A percentile compares a stretch with the other conserved stretches of the same genome.
phyloP scores from a whole-genome alignment of 2,797 vertebrate genomes.

The Margarornis squamiger region DNA sequence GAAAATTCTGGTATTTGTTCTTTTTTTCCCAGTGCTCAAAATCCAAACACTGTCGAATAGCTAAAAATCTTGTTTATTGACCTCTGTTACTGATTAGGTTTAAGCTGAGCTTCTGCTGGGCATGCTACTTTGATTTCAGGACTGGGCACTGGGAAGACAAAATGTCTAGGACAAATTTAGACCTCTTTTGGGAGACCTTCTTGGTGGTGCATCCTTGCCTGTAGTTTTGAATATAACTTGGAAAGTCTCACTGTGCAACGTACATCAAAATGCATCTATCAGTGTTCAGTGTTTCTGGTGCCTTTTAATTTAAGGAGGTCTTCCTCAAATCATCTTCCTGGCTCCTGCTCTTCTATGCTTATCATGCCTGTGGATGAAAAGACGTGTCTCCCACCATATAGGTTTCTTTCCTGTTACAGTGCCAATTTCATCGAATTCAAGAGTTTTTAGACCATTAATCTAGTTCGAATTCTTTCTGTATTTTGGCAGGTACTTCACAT shows the following conservation, averaged over 20 bases:
- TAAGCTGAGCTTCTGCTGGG: neutral
- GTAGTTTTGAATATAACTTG: neutral
- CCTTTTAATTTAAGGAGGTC: neutral
- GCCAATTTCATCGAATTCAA: accelerated
- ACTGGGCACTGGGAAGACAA: neutral
- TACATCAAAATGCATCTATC: neutral
- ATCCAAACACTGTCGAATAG: neutral
- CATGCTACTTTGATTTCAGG: neutral
- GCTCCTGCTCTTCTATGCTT: neutral
- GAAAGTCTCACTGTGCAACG: accelerated
- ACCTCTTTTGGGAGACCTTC: neutral
- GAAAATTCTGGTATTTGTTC: neutral
- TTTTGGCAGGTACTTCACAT: neutral
- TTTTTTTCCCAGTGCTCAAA: neutral
- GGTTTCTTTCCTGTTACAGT: neutral
- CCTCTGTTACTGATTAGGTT: neutral
- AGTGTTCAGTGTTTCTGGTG: neutral
- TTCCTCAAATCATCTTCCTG: neutral
- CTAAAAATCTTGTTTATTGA: neutral
- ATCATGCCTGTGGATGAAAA: neutral
- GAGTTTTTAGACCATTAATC: neutral
- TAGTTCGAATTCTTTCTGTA: neutral
- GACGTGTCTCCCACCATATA: neutral
- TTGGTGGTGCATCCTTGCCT: neutral
- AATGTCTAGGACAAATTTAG: neutral